phyloP scores from a whole-genome alignment of 2,113 vertebrate genomes.

The Silurus asotus region DNA sequence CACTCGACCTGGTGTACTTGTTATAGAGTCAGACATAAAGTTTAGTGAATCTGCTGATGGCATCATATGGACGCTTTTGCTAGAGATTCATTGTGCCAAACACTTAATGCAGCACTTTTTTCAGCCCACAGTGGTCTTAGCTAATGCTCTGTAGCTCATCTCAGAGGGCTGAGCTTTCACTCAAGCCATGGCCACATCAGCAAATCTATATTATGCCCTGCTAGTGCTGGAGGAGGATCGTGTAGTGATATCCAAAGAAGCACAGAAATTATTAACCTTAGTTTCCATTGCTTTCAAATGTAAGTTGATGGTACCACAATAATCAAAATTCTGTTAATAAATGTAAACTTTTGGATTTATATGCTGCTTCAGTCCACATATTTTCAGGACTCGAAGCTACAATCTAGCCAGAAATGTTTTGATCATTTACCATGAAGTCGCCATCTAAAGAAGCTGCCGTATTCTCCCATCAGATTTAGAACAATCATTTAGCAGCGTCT shows the following conservation, averaged over 20 bases:
- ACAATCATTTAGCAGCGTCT: conserved; percentile 9
- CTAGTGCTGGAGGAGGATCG: not conserved
- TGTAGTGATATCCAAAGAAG: not conserved
- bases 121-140: conserved; percentile 3
- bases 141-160: conserved; percentile 8
- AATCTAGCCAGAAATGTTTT: not conserved
- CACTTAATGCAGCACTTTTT: conserved; percentile 23
- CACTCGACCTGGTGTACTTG: not conserved
- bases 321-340: not conserved
- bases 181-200: not conserved
- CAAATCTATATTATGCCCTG: not conserved
- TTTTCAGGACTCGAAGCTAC: not conserved
- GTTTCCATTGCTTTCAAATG: not conserved
- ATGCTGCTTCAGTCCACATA: not conserved
- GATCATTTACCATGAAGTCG: not conserved
- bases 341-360: not conserved
- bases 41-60: conserved; percentile 21
- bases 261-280: not conserved
- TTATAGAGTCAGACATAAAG: not conserved
- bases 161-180: conserved; percentile 5
- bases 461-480: not conserved
- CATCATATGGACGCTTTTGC: not conserved
- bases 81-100: conserved; percentile 16
- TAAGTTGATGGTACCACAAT: not conserved
- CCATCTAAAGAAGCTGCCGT: not conserved